Evolutionary conservation across 2,888 invertebrate species (phyloP), one percentile per base, ranked within the genome.

Genomic region (Epinotia nisella): DNA sequence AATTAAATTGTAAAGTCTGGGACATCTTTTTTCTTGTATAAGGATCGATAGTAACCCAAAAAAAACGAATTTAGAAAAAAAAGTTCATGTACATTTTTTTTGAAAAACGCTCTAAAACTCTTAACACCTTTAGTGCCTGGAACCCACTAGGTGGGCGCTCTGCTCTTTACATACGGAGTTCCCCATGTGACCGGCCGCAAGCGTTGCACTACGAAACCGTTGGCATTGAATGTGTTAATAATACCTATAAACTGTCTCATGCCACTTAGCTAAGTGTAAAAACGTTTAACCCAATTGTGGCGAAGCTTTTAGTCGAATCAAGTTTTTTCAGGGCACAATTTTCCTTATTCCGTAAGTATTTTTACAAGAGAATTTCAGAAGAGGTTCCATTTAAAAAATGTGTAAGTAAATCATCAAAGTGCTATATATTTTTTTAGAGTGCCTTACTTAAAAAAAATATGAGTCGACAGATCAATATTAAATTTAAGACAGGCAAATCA

Each of bases 201-300:
- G 35, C 35, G 35, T 35, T 1, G 9, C 35, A 9, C 1, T 35
- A 35, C 35, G 35, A 41, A 13, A 41, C 3, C 3, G 13, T 41
- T 13, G 41, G 11, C 41, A 41, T 13, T 41, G 13, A 41, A 41
- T 13, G n/a, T 49, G n/a, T 49, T 49, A 49, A 49, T n/a, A 49
- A 49, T 49, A 15, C 45, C 45, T 13, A 39, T 39, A 29, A 29
- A 49, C 49, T 49, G 49, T 24, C 49, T 49, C 17, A 62, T 49
- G 4, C 29, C 15, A 62, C 1, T 24, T 17, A 24, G 49, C 62
- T 49, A 49, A 29, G 58, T 71, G 49, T 55, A 70, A 56, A 71
- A 71, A 41, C 64, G 49, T 71, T 65, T 65, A 71, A 71, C 71
- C 71, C 58, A 65, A 65, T 71, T 71, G 21, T 15, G 58, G n/a